Percentiles rank a stretch among this genome's conserved stretches.
Conservation (phyloP, 2,888 invertebrate species). For the Tetropium fuscum region DNA sequence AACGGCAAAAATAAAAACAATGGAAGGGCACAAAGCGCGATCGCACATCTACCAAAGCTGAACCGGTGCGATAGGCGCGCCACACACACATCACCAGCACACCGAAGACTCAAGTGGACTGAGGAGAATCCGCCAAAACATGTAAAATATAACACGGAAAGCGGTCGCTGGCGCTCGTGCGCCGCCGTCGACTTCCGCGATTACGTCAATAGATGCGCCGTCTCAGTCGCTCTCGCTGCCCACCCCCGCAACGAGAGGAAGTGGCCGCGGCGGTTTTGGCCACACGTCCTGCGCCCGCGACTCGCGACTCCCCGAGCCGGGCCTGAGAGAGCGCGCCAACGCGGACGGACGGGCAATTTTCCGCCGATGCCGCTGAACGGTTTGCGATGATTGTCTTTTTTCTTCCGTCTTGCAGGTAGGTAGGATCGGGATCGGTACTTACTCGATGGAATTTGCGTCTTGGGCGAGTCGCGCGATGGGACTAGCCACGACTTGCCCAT, state of each 20-base stretch:
- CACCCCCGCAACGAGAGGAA: conserved; percentile 57
- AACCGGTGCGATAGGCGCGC: neutral
- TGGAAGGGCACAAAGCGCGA: conserved; percentile 17
- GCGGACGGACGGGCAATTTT: neutral
- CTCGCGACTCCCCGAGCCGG: conserved; percentile 18
- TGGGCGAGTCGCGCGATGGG: too few species aligned
- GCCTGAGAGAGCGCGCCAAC: conserved; percentile 4
- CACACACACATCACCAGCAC: neutral
- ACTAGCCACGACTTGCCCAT: too few species aligned
- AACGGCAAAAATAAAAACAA: conserved; percentile 9
- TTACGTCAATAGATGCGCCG: conserved; percentile 63
- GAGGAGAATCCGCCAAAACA: conserved; percentile 33
- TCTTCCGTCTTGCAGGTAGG: too few species aligned
- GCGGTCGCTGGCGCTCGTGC: conserved; percentile 29
- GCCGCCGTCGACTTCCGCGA: conserved; percentile 54
- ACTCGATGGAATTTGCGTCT: too few species aligned
- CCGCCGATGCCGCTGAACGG: conserved; percentile 22
- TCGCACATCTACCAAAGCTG: conserved; percentile 14
- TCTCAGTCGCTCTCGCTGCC: conserved; percentile 55
- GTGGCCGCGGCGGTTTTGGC: conserved; percentile 26
- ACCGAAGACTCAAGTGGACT: conserved; percentile 20
- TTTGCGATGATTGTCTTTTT: conserved; percentile 20
- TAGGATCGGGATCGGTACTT: too few species aligned
- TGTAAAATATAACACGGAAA: conserved; percentile 40
- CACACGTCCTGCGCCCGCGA: conserved; percentile 30